These are phyloP conservation scores for Pangasius krempfi DNA, from an alignment of 2,797 vertebrate genomes.

Conservation along the genomic window DNA sequence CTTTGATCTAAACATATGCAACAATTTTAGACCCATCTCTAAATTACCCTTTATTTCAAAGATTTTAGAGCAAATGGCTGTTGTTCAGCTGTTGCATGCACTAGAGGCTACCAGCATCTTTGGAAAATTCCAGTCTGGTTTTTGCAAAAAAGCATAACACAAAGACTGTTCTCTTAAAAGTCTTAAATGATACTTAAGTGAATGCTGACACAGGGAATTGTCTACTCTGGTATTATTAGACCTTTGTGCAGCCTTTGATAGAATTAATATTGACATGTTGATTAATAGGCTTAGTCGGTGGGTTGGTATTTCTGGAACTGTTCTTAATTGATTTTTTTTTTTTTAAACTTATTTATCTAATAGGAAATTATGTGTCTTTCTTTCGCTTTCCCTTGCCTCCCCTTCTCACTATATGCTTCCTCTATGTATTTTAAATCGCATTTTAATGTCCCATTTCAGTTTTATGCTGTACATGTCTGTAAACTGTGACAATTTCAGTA, in stretches of 20 bases:
- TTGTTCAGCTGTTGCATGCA: background rate
- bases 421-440: background rate
- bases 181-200: background rate
- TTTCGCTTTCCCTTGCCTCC: background rate
- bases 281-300: background rate
- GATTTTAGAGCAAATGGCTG: background rate
- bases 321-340: background rate
- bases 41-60: background rate
- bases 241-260: background rate
- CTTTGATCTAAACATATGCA: background rate
- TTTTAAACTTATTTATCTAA: background rate
- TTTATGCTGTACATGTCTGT: background rate
- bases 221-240: background rate
- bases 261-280: background rate
- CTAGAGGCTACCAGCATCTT: background rate
- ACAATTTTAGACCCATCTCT: background rate
- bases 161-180: background rate
- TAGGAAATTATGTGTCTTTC: background rate
- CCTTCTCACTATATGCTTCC: background rate
- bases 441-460: background rate
- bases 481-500: background rate
- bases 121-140: background rate
- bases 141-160: background rate
- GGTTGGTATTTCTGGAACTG: background rate
- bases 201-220: background rate